Percentiles rank a stretch among this genome's conserved stretches.
These are phyloP conservation scores for Anguilla rostrata DNA, from an alignment of 2,113 vertebrate species.

Conservation along the genomic window DNA sequence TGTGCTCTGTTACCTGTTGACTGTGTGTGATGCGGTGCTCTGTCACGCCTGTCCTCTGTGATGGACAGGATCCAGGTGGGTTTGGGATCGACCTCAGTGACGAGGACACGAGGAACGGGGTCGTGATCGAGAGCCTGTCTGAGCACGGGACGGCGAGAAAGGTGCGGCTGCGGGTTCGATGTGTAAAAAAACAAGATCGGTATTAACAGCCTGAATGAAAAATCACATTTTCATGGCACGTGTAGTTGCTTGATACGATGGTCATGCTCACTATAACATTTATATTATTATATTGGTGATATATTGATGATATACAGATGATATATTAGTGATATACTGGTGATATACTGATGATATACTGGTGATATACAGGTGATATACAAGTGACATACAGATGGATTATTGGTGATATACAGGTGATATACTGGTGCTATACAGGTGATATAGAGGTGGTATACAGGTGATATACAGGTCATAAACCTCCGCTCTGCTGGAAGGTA, in stretches of 20 bases:
- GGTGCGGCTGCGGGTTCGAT: slow-evolving; percentile 43
- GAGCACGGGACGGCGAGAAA: slow-evolving; percentile 76
- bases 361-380: too few species aligned
- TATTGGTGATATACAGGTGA: too few species aligned
- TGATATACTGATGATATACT: too few species aligned
- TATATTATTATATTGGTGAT: not conserved
- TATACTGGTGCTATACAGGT: too few species aligned
- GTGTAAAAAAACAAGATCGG: not conserved
- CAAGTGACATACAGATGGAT: too few species aligned
- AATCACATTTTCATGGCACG: not conserved
- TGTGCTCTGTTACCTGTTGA: not conserved
- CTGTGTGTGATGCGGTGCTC: not conserved
- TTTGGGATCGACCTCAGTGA: slow-evolving; percentile 80
- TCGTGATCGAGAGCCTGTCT: slow-evolving; percentile 74
- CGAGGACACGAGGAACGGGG: slow-evolving; percentile 69
- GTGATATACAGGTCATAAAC: not conserved
- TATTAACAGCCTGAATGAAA: not conserved
- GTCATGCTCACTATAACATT: not conserved
- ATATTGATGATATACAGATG: too few species aligned
- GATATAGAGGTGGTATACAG: too few species aligned
- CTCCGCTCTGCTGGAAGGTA: not conserved
- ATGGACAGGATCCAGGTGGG: slow-evolving; percentile 74
- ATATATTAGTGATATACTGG: too few species aligned
- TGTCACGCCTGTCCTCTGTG: not conserved
- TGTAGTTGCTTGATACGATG: not conserved